phyloP scores from a whole-genome alignment of 2,888 invertebrate genomes.

The Lacanobia oleracea region DNA sequence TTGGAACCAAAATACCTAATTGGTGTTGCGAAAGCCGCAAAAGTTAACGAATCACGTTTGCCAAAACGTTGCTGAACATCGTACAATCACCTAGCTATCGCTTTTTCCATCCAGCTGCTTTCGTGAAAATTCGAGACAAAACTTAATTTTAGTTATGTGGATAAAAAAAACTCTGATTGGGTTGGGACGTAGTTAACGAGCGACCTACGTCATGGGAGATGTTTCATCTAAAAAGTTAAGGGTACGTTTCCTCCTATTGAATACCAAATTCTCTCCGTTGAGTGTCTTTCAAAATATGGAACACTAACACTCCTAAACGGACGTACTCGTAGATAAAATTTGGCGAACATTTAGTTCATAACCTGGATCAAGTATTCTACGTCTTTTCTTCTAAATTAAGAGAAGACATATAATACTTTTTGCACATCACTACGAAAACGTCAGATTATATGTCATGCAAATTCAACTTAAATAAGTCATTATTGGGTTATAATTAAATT shows the following conservation, averaged over 20 bases:
- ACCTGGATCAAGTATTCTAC: too few relatives aligned
- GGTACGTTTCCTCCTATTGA: neutral
- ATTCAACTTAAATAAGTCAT: too few relatives aligned
- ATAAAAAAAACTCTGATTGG: conserved; percentile 9
- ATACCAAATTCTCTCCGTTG: neutral
- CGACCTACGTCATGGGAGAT: conserved; percentile 23
- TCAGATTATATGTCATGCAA: too few relatives aligned
- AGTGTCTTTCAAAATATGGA: neutral
- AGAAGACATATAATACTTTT: too few relatives aligned
- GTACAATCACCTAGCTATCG: neutral
- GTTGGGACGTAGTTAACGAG: conserved; percentile 22
- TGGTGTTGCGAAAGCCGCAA: neutral
- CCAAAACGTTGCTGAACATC: neutral
- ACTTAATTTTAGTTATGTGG: conserved; percentile 10
- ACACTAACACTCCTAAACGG: too few relatives aligned
- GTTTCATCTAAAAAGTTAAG: conserved; percentile 2
- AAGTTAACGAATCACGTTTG: conserved; percentile 18
- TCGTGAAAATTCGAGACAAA: conserved; percentile 22
- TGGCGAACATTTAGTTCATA: too few relatives aligned
- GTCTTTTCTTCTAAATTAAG: too few relatives aligned
- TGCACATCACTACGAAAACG: too few relatives aligned
- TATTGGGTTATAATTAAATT: too few relatives aligned
- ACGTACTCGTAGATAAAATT: neutral
- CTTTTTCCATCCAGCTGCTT: neutral
- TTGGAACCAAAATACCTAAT: conserved; percentile 1